Percentiles rank a stretch among this genome's conserved stretches.
phyloP scores from a whole-genome alignment of 2,888 invertebrate species.

The Meandrusa payeni region DNA sequence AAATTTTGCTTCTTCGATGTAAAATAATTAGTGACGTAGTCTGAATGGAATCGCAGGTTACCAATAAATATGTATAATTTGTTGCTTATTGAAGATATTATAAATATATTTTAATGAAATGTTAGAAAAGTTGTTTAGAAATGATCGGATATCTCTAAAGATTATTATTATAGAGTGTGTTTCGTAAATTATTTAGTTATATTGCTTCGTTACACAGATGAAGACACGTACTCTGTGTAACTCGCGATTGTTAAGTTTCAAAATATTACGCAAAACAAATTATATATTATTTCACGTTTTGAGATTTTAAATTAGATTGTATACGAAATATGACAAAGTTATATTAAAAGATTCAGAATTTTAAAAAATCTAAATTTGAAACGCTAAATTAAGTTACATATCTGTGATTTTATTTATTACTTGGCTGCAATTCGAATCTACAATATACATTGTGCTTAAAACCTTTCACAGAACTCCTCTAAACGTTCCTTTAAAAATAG shows the following conservation, averaged over 20 bases:
- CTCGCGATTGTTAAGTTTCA: constrained; percentile 68
- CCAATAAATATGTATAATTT: constrained; percentile 77
- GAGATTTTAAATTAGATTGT: constrained; percentile 58
- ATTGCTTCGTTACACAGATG: constrained; percentile 40
- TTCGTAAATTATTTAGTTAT: constrained; percentile 70
- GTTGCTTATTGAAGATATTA: constrained; percentile 79
- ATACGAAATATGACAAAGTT: constrained; percentile 36
- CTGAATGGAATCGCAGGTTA: constrained; percentile 80
- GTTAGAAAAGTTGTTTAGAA: constrained; percentile 71
- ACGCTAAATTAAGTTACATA: constrained; percentile 68
- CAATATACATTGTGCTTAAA: constrained; percentile 25
- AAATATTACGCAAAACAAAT: constrained; percentile 64
- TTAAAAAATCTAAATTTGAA: constrained; percentile 48
- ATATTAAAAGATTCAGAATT: constrained; percentile 34
- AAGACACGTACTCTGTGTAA: constrained; percentile 29
- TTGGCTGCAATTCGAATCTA: constrained; percentile 52
- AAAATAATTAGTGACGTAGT: constrained; percentile 74
- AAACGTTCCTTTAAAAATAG: constrained; percentile 79
- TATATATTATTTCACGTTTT: constrained; percentile 51
- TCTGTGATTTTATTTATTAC: constrained; percentile 79
- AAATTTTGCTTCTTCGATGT: constrained; percentile 71
- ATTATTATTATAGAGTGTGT: constrained; percentile 56
- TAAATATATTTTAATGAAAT: constrained; percentile 70
- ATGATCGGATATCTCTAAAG: constrained; percentile 55
- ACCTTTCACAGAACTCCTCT: constrained; percentile 66